Evolutionary conservation across 2,113 vertebrate genomes (phyloP).

Genomic region (Apteryx owenii): DNA sequence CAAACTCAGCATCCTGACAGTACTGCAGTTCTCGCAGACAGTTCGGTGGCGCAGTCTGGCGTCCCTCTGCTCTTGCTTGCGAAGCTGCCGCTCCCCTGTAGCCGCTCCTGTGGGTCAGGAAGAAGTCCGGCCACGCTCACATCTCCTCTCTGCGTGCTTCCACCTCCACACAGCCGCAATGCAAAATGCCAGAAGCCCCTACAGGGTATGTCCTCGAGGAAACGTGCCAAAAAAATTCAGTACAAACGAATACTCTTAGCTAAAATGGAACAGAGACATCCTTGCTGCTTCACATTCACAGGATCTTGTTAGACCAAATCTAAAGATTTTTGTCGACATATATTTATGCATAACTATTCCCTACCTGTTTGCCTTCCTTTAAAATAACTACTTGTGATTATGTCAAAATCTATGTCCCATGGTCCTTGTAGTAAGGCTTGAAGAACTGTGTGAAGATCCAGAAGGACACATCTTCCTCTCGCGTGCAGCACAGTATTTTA

Average conservation of each 20-base stretch:
- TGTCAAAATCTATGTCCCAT: background rate
- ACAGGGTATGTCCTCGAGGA: background rate
- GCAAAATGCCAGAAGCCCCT: background rate
- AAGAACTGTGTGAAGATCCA: background rate
- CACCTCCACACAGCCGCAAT: background rate
- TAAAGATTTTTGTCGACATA: background rate
- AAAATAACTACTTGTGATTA: background rate
- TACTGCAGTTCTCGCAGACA: background rate
- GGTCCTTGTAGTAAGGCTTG: background rate
- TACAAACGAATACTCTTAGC: background rate
- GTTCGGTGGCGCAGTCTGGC: background rate
- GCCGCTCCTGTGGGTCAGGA: background rate
- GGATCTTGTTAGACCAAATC: background rate
- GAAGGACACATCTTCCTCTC: accelerated
- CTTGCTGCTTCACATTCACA: background rate
- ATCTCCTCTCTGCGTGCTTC: background rate
- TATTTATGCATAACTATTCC: background rate
- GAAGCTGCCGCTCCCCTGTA: background rate
- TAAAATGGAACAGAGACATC: background rate
- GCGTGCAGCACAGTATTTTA: accelerated
- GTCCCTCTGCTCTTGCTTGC: background rate
- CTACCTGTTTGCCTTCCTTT: background rate
- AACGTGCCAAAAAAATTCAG: background rate
- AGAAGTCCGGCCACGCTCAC: background rate
- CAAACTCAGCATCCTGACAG: background rate